These are phyloP conservation scores for Urocyon cinereoargenteus DNA, from an alignment of 2,797 vertebrate species.

Conservation along the genomic window DNA sequence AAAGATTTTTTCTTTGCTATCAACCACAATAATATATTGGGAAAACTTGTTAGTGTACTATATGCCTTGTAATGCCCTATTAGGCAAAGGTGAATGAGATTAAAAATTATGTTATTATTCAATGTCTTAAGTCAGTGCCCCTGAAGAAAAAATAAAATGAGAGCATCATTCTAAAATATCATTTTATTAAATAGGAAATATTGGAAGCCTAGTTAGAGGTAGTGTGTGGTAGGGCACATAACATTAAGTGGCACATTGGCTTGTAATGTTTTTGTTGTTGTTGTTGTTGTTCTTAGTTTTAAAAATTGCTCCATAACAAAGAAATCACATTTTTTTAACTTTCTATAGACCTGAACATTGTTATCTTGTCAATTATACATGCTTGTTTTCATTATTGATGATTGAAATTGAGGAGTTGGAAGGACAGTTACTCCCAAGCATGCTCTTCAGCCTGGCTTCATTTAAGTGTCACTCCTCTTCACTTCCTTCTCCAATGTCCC, in stretches of 20 bases:
- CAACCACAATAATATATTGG: background rate
- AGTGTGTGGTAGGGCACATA: background rate
- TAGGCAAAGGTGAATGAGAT: background rate
- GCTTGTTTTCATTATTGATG: slow-evolving; percentile 60
- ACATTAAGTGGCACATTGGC: background rate
- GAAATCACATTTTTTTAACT: slow-evolving; percentile 27
- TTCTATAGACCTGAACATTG: slow-evolving; percentile 10
- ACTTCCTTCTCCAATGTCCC: background rate
- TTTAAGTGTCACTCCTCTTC: background rate
- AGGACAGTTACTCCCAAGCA: background rate
- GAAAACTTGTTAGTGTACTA: background rate
- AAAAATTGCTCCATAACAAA: slow-evolving; percentile 53
- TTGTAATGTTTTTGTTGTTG: background rate
- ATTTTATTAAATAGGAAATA: background rate
- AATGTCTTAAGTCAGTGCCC: background rate
- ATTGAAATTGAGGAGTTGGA: slow-evolving; percentile 19
- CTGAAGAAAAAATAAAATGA: slow-evolving; percentile 39
- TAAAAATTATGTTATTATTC: slow-evolving; percentile 19
- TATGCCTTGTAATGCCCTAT: background rate
- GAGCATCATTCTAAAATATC: background rate
- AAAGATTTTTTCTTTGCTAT: slow-evolving; percentile 24
- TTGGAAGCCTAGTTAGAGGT: background rate
- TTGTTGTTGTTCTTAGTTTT: slow-evolving; percentile 10
- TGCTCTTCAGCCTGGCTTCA: background rate
- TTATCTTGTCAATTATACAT: slow-evolving; percentile 1